These are phyloP conservation scores for Poeciliopsis gracilis DNA, from an alignment of 2,797 vertebrate species.

Conservation along the genomic window DNA sequence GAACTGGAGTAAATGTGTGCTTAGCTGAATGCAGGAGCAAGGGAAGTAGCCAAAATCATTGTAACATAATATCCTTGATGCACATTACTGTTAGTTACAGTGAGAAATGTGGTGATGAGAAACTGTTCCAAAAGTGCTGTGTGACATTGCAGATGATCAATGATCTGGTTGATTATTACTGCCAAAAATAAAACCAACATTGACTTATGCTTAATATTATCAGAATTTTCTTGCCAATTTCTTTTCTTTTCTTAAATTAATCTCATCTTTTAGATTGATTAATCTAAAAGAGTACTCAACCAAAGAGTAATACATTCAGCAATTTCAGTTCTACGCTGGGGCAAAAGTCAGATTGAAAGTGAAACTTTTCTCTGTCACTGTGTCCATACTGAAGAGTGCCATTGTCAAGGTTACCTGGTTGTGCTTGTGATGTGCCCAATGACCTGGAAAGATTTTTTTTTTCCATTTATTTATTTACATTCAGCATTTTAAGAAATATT, in stretches of 20 bases:
- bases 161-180: not conserved
- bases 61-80: slow-evolving; percentile 51
- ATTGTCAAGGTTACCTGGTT: not conserved
- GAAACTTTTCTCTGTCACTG: not conserved
- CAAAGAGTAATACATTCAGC: too few species aligned
- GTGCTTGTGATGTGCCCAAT: not conserved
- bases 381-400: not conserved
- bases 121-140: not conserved
- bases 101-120: slow-evolving; percentile 16
- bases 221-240: not conserved
- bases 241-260: too few species aligned
- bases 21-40: slow-evolving; percentile 39
- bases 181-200: not conserved
- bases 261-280: too few species aligned
- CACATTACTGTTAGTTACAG: slow-evolving; percentile 22
- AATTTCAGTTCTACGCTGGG: too few species aligned
- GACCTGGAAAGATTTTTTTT: not conserved
- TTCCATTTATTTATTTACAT: not conserved
- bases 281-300: too few species aligned
- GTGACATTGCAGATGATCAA: not conserved
- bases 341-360: too few species aligned
- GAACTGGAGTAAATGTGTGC: slow-evolving; percentile 49
- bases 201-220: not conserved
- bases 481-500: not conserved
- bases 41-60: slow-evolving; percentile 33